Percentiles rank a stretch among this genome's conserved stretches.
phyloP scores from a whole-genome alignment of 1,140 invertebrate species.

The Chelonus insularis region DNA sequence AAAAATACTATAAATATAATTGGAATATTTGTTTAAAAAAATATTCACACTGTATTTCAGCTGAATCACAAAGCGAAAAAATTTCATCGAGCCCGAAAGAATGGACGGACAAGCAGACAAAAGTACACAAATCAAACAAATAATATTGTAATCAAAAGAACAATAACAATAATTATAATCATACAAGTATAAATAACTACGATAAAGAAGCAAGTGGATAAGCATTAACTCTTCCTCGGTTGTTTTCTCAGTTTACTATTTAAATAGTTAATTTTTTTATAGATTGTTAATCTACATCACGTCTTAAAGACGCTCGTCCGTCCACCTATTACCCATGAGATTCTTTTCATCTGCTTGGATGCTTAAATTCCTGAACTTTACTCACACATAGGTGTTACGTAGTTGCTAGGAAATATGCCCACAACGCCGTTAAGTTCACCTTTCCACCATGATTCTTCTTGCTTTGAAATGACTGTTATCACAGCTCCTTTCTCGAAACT shows the following conservation, averaged over 20 bases:
- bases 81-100: slow-evolving; percentile 29
- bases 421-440: slow-evolving; percentile 86
- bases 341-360: neutral
- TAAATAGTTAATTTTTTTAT: neutral
- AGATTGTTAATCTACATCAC: neutral
- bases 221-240: slow-evolving; percentile 10
- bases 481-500: slow-evolving; percentile 93
- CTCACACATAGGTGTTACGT: slow-evolving; percentile 75
- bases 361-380: slow-evolving; percentile 39
- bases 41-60: neutral
- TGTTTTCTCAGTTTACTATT: neutral
- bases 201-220: neutral
- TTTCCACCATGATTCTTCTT: slow-evolving; percentile 95
- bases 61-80: neutral
- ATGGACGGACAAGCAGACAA: slow-evolving; percentile 43
- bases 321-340: slow-evolving; percentile 11
- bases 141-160: slow-evolving; percentile 31
- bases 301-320: slow-evolving; percentile 17
- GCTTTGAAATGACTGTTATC: slow-evolving; percentile 86
- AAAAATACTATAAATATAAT: slow-evolving; percentile 2
- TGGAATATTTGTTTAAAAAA: neutral
- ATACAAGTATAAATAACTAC: neutral
- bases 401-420: slow-evolving; percentile 91
- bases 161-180: neutral
- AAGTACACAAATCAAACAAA: slow-evolving; percentile 35